Evolutionary conservation across 1,140 invertebrate species (phyloP), one percentile per base, ranked within the genome.

Genomic region (Dufourea novaeangliae): DNA sequence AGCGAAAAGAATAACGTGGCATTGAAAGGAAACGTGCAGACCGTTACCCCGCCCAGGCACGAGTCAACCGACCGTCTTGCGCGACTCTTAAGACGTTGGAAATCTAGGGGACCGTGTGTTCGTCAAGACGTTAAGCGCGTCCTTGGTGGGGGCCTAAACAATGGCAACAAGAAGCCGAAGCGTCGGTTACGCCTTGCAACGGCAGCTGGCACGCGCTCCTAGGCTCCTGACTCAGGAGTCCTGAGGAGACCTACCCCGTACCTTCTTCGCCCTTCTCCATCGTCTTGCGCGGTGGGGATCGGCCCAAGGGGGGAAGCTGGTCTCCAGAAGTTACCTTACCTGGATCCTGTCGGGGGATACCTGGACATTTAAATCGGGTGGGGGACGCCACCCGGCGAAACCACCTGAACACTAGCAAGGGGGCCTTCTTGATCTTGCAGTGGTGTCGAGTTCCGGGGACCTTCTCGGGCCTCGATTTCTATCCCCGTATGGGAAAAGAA

Each of bases 131-230:
- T 90, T 91, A 84, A 83, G 80, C 79, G n/a, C 66, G 71, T 66
- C 71, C 64, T 81, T 52, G 50, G 61, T 63, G 57, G 84, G 75
- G 84, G 66, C 68, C 2, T 73, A 52, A 83, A 91, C 88, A 92
- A 91, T 90, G 85, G 83, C 84, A 84, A 88, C 85, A 89, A 91
- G 90, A 92, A 91, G 90, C 90, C 89, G 89, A 92, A 92, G 92
- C 85, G 92, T 91, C 92, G 91, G 92, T 93, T 93, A 92, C 89
- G 90, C 90, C 89, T 91, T 79, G 90, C 79, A 78, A 81, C 85
- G 86, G 89, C 92, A 93, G 92, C 91, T 93, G 92, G 91, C 92
- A 92, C 92, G 92, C 91, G 90, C 91, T 84, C 80, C 77, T 86
- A 74, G 70, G 73, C 46, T 86, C 88, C 75, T n/a, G n/a, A n/a